Percentiles rank a stretch among this genome's conserved stretches.
phyloP scores from a whole-genome alignment of 2,113 vertebrate genomes.

The Elachura formosa region DNA sequence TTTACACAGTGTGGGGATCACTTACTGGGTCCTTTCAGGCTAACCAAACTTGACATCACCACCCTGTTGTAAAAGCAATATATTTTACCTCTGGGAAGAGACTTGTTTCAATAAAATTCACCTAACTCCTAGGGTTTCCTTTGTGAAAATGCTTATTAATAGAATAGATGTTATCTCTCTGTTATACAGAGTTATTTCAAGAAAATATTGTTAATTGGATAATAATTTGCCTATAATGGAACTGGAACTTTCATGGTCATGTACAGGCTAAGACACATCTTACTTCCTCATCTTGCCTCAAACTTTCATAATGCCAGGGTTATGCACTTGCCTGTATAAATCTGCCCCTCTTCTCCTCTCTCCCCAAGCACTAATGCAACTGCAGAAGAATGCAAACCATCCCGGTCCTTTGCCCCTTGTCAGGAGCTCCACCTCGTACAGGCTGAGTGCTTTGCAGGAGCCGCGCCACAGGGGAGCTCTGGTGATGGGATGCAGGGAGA shows the following conservation, averaged over 20 bases:
- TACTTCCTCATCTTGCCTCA: not conserved
- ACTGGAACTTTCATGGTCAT: not conserved
- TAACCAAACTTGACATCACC: not conserved
- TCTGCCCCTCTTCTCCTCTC: not conserved
- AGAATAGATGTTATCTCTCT: not conserved
- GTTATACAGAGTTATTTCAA: not conserved
- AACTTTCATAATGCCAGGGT: not conserved
- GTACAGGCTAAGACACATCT: not conserved
- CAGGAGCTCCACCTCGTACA: fast-evolving
- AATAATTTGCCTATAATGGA: not conserved
- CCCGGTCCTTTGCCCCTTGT: not conserved
- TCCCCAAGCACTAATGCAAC: not conserved
- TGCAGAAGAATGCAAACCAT: not conserved
- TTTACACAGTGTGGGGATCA: not conserved
- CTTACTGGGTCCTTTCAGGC: not conserved
- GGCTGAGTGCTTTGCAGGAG: fast-evolving
- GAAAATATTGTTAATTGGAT: not conserved
- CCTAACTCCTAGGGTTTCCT: not conserved
- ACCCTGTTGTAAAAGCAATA: not conserved
- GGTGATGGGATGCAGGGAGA: not conserved
- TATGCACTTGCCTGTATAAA: not conserved
- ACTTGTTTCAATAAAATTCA: not conserved
- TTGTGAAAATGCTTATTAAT: not conserved
- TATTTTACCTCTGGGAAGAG: not conserved
- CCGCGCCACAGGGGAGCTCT: fast-evolving